Evolutionary conservation across 2,113 vertebrate genomes (phyloP).

Genomic region (Hippoglossus stenolepis): DNA sequence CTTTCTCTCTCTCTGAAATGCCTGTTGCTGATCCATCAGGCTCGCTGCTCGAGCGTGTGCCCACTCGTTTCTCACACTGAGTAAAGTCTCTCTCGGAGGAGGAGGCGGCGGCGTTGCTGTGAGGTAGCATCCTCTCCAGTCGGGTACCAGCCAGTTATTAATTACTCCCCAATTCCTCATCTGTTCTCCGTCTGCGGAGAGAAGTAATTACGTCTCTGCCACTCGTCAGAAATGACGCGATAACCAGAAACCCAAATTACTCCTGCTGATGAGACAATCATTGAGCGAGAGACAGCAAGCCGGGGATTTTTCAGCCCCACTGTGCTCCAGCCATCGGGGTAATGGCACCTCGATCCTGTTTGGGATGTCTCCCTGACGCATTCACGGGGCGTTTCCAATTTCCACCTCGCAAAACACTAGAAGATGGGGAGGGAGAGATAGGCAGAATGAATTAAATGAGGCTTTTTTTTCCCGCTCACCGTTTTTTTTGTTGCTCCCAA

Average conservation of each 20-base stretch:
- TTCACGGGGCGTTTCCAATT: conserved; percentile 74
- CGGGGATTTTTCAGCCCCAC: conserved; percentile 66
- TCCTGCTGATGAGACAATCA: conserved; percentile 81
- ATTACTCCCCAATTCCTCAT: conserved; percentile 76
- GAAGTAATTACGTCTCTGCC: conserved; percentile 76
- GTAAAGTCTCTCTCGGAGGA: conserved; percentile 63
- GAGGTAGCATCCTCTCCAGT: conserved; percentile 61
- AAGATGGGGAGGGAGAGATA: conserved; percentile 68
- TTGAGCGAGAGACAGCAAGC: conserved; percentile 62
- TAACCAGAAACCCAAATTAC: conserved; percentile 80
- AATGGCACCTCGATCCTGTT: conserved; percentile 59
- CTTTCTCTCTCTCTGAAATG: conserved; percentile 50
- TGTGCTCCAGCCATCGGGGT: conserved; percentile 53
- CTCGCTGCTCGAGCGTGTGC: conserved; percentile 48
- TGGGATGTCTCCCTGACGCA: conserved; percentile 49
- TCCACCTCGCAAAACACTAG: conserved; percentile 66
- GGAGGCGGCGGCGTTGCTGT: conserved; percentile 3
- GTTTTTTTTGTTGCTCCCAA: conserved; percentile 32
- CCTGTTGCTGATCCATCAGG: conserved; percentile 71
- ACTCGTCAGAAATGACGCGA: conserved; percentile 78
- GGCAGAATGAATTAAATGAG: conserved; percentile 66
- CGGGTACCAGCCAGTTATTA: conserved; percentile 74
- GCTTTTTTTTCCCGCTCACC: not conserved
- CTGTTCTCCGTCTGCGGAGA: conserved; percentile 66
- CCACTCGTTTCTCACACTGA: conserved; percentile 64